Base-by-base conservation (phyloP, 2,797 vertebrate genomes). In the Melanotaenia pygmaea region DNA sequence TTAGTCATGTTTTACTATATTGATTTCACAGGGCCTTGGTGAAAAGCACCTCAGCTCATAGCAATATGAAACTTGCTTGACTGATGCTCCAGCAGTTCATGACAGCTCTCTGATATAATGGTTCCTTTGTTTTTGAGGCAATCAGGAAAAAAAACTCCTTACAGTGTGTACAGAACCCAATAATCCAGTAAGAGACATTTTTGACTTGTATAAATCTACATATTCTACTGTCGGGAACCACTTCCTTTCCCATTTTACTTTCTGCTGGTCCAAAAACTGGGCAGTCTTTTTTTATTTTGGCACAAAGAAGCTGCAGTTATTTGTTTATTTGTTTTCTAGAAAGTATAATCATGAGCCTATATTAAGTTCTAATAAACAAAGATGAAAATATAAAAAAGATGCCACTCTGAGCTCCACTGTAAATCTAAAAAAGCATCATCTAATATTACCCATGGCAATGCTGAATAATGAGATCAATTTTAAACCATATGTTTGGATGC, bases 41-140 rank as follows among this genome's bases (percentile, higher is more conserved):
- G 24, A 45, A 45, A 45, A 54, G 24, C 12, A 54, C 5, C 4
- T 13, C 24, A 28, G 9, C 47, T 24, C 9, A 51, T 24, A 24
- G n/a, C 47, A 51, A 22, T 22, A 51, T 28, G 13, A 54, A 54
- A 54, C 53, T 5, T 10, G 50, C 18, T 12, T 22, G 50, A 24
- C 50, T 51, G 50, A 13, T 51, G n/a, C 24, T 24, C 50, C 50
- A 54, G 53, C 53, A 54, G 24, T 54, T 26, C 53, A 54, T 54
- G 53, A 13, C 24, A 26, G 24, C 5, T 28, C 8, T 20, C 43
- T 45, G 43, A 45, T 20, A 45, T 45, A 18, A 45, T 20, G 43
- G 14, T 45, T 45, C 6, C n/a, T 28, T 26, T 54, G 12, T 54
- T 54, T 22, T 22, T 53, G 22, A 53, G 24, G 51, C 5, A 53